Evolutionary conservation across 2,797 vertebrate genomes (phyloP).

Genomic region (Graptemys geographica): DNA sequence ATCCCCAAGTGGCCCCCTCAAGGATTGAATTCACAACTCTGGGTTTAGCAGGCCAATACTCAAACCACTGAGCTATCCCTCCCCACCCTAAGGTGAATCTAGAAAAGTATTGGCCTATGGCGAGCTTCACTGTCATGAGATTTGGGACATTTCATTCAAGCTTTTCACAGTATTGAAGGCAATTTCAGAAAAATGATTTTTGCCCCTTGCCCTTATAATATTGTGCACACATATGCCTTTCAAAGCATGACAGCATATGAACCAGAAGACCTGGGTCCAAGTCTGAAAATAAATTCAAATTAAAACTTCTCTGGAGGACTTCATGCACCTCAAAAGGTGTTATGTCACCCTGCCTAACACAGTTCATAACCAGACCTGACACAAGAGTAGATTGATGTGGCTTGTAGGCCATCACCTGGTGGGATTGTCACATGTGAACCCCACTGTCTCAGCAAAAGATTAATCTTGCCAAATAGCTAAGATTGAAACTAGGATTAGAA

Average conservation of each 20-base stretch:
- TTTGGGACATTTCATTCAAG: background rate
- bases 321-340: rapidly evolving
- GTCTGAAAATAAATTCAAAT: background rate
- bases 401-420: background rate
- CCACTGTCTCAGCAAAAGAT: background rate
- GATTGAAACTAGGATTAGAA: background rate
- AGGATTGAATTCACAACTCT: too few relatives aligned
- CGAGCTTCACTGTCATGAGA: background rate
- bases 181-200: background rate
- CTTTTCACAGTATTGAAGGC: background rate
- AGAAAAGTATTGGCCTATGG: background rate
- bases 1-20: too few relatives aligned
- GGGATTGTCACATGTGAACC: background rate
- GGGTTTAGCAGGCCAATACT: too few relatives aligned
- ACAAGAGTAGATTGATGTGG: background rate
- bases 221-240: background rate
- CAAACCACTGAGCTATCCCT: too few relatives aligned
- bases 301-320: background rate
- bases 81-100: background rate
- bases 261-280: background rate
- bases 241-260: background rate
- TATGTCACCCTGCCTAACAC: background rate
- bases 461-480: background rate
- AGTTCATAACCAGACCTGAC: background rate
- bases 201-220: background rate